Evolutionary conservation across 2,888 invertebrate genomes (phyloP).

Genomic region (Raillietiella orientalis): DNA sequence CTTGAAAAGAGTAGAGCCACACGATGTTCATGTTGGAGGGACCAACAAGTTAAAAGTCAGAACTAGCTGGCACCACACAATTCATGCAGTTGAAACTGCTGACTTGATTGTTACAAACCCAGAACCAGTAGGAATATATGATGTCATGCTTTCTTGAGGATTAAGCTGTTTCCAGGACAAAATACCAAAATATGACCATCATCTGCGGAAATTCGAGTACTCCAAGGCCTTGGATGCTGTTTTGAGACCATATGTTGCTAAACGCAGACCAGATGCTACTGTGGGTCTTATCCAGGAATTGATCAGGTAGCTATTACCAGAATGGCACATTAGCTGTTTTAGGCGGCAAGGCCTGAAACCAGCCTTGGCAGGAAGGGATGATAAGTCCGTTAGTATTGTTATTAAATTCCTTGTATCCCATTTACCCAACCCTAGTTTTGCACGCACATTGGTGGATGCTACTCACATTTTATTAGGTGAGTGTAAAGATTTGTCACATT

Average conservation of each 20-base stretch:
- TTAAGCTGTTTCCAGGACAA: constrained; percentile 10
- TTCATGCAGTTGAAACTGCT: constrained; percentile 3
- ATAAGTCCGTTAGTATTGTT: constrained; percentile 26
- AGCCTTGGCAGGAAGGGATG: constrained; percentile 36
- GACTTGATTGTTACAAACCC: no score
- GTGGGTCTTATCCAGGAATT: constrained; percentile 55
- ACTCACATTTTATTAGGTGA: constrained; percentile 32
- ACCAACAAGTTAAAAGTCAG: no score
- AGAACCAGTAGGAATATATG: no score
- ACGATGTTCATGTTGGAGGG: no score
- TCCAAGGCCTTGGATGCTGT: constrained; percentile 41
- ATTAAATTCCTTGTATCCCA: constrained; percentile 38
- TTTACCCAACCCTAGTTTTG: constrained; percentile 37
- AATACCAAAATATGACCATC: constrained; percentile 22
- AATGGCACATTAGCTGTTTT: no score
- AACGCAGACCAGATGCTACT: constrained; percentile 28
- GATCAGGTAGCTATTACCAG: constrained; percentile 17
- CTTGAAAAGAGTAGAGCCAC: constrained; percentile 30
- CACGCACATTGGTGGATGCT: constrained; percentile 35
- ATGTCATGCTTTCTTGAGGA: constrained; percentile 10
- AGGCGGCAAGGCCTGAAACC: constrained; percentile 36
- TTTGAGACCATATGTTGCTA: constrained; percentile 22
- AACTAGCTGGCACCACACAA: no score
- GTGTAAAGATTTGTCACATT: constrained; percentile 6
- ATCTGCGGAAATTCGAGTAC: constrained; percentile 44